Percentiles rank a stretch among this genome's conserved stretches.
These are phyloP conservation scores for Mola mola DNA, from an alignment of 2,113 vertebrate genomes.

Conservation along the genomic window DNA sequence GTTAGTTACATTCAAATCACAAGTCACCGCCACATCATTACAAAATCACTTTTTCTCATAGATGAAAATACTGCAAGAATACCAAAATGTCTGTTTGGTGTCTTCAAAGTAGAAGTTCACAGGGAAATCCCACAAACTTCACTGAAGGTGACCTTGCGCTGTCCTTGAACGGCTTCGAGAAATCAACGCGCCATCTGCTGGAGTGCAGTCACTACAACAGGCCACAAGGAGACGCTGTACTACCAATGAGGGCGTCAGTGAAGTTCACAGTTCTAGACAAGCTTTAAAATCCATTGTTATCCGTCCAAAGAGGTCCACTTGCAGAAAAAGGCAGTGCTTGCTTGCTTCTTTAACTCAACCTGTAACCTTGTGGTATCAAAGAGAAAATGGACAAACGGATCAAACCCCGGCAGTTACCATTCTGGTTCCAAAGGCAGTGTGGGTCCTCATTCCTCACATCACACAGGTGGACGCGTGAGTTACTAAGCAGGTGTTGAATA, in stretches of 20 bases:
- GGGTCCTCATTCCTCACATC: constrained; percentile 33
- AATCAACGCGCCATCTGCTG: no score
- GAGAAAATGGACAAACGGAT: background rate
- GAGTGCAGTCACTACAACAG: constrained; percentile 25
- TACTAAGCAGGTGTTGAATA: constrained; percentile 6
- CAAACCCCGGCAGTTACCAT: constrained; percentile 5
- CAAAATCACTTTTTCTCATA: constrained; percentile 48
- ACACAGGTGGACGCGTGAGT: constrained; percentile 9
- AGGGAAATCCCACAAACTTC: constrained; percentile 10
- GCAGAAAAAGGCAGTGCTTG: constrained; percentile 53
- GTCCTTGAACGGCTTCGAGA: constrained; percentile 5
- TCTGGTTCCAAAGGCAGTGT: constrained; percentile 37
- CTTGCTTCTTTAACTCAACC: constrained; percentile 15
- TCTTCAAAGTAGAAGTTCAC: constrained; percentile 21
- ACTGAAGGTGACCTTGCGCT: background rate
- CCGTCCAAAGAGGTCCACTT: constrained; percentile 9
- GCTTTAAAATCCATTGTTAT: background rate
- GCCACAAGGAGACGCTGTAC: constrained; percentile 22
- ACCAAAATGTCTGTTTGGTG: constrained; percentile 32
- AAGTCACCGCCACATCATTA: constrained; percentile 47
- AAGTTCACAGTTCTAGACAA: constrained; percentile 21
- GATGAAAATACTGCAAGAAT: constrained; percentile 54
- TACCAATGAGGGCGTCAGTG: background rate
- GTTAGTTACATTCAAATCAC: constrained; percentile 54
- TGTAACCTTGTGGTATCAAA: constrained; percentile 10